Conservation (phyloP, 2,888 invertebrate genomes). For the Pantelozetes paolii region DNA sequence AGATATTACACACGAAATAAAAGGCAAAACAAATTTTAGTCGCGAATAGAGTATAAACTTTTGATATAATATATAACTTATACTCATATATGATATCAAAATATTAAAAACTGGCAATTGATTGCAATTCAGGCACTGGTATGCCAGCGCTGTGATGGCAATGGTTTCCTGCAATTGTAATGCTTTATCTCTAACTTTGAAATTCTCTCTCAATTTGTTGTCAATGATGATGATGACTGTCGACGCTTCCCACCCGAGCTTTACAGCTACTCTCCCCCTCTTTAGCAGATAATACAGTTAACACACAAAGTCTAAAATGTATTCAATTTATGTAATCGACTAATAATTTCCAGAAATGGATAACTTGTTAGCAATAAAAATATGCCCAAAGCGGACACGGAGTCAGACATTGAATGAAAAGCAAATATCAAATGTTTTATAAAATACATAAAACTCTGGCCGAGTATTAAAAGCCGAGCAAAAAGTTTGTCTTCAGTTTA, state of each 20-base stretch:
- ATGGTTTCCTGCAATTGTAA: constrained; percentile 24
- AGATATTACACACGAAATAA: constrained; percentile 14
- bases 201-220: constrained; percentile 26
- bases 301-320: neutral
- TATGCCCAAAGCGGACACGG: constrained; percentile 25
- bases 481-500: constrained; percentile 13
- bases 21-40: neutral
- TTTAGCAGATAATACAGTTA: neutral
- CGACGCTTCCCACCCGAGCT: neutral
- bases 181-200: constrained; percentile 25
- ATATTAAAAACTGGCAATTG: constrained; percentile 29
- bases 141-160: too few relatives aligned
- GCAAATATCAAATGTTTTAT: neutral
- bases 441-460: neutral
- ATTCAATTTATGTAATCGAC: constrained; percentile 30
- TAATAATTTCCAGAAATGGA: constrained; percentile 30
- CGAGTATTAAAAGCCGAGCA: neutral
- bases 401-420: neutral
- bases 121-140: too few relatives aligned
- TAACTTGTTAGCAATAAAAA: constrained; percentile 20
- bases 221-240: constrained; percentile 29
- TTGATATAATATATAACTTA: neutral
- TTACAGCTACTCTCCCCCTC: neutral
- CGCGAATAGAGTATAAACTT: neutral
- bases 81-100: neutral